Conservation (phyloP, 1,140 invertebrate species). For the Aphis craccivora region DNA sequence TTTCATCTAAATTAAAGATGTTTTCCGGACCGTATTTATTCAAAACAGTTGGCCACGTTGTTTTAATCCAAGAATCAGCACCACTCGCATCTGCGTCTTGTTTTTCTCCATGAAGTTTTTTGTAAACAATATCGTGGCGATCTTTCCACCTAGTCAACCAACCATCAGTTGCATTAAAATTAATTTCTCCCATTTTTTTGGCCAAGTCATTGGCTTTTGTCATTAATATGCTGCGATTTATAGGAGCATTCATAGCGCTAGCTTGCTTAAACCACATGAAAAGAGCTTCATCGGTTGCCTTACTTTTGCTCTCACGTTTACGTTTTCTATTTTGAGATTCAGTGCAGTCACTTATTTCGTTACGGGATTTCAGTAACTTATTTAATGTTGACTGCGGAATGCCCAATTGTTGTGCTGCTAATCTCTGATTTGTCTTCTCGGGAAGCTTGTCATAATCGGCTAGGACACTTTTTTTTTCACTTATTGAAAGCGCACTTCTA, state of each 20-base stretch:
- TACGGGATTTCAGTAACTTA: neutral
- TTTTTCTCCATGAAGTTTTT: no score
- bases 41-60: neutral
- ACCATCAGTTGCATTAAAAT: constrained; percentile 41
- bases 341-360: neutral
- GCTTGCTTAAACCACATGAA: constrained; percentile 3
- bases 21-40: constrained; percentile 5
- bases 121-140: constrained; percentile 62
- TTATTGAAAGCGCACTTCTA: constrained; percentile 22
- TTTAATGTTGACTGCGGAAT: neutral
- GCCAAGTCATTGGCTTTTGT: constrained; percentile 38
- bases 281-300: constrained; percentile 1
- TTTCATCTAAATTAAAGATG: constrained; percentile 38
- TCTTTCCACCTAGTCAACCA: constrained; percentile 60
- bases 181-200: constrained; percentile 33
- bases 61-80: no score
- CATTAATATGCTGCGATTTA: neutral
- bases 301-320: constrained; percentile 19
- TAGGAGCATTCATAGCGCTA: constrained; percentile 26
- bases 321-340: constrained; percentile 8
- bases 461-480: constrained; percentile 2
- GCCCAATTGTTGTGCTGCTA: no score
- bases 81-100: no score
- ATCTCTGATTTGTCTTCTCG: no score
- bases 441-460: no score